Evolutionary conservation across 2,888 invertebrate genomes (phyloP).

Genomic region (Lucinisca nassula): DNA sequence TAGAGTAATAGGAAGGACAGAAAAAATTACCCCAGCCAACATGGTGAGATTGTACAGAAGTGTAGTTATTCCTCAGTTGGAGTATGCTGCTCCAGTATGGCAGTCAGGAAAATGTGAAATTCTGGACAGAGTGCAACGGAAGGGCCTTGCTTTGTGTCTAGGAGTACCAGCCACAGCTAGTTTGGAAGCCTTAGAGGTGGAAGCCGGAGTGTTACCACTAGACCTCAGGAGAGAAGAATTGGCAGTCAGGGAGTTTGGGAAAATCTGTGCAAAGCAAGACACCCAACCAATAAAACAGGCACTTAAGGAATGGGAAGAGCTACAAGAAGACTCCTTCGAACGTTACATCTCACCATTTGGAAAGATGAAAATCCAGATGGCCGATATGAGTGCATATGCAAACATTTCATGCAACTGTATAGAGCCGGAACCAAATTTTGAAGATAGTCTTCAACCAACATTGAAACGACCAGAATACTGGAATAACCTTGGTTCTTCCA

Average conservation of each 20-base stretch:
- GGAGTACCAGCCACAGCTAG: conserved; percentile 7
- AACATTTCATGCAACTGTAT: not conserved
- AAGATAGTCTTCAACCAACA: too few species aligned
- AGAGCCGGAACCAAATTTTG: conserved; percentile 7
- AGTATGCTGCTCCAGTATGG: conserved; percentile 40
- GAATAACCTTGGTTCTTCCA: too few species aligned
- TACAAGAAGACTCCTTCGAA: not conserved
- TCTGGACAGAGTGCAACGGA: conserved; percentile 2
- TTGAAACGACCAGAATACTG: too few species aligned
- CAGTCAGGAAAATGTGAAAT: conserved; percentile 18
- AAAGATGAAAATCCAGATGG: conserved; percentile 7
- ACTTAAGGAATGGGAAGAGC: not conserved
- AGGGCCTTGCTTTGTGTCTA: conserved; percentile 20
- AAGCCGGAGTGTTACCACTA: conserved; percentile 14
- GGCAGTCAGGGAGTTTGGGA: conserved; percentile 6
- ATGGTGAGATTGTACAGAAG: conserved; percentile 13
- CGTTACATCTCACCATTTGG: conserved; percentile 9
- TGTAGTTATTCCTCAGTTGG: conserved; percentile 17
- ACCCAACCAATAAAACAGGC: not conserved
- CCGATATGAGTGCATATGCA: conserved; percentile 14
- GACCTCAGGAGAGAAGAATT: conserved; percentile 29
- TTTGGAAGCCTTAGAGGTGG: not conserved
- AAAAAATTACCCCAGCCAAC: not conserved
- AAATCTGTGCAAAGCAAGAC: conserved; percentile 2
- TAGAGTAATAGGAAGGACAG: not conserved